Evolutionary conservation across 2,113 vertebrate genomes (phyloP).

Genomic region (Cariama cristata): DNA sequence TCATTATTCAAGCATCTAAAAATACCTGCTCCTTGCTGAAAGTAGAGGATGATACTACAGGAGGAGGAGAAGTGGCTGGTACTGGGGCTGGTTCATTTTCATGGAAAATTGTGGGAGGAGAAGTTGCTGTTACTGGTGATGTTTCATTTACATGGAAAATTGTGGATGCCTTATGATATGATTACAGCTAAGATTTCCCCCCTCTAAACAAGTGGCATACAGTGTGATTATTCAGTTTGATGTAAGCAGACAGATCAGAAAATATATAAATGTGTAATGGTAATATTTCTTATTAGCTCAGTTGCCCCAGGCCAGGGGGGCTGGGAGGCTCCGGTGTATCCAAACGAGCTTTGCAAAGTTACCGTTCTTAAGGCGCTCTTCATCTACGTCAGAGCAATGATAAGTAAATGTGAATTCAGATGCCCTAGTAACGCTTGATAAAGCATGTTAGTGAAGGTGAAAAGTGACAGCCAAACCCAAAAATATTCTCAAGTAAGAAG

Average conservation of each 20-base stretch:
- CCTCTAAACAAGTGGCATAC: neutral
- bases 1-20: constrained; percentile 58
- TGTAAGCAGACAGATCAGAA: neutral
- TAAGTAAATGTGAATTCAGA: neutral
- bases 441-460: constrained; percentile 15
- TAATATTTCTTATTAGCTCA: neutral
- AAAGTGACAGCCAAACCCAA: neutral
- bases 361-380: neutral
- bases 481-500: neutral
- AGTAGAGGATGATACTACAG: neutral
- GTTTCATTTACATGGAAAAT: neutral
- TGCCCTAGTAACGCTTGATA: neutral
- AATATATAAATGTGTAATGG: neutral
- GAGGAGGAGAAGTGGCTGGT: constrained; percentile 20
- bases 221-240: neutral
- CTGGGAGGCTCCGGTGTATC: neutral
- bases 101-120: neutral
- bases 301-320: neutral
- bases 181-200: neutral
- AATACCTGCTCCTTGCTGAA: constrained; percentile 41
- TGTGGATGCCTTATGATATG: neutral
- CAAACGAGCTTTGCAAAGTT: neutral
- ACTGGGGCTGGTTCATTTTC: neutral
- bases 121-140: constrained; percentile 1
- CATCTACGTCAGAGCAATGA: neutral